phyloP scores from a whole-genome alignment of 2,888 invertebrate genomes.

The Limnephilus marmoratus region DNA sequence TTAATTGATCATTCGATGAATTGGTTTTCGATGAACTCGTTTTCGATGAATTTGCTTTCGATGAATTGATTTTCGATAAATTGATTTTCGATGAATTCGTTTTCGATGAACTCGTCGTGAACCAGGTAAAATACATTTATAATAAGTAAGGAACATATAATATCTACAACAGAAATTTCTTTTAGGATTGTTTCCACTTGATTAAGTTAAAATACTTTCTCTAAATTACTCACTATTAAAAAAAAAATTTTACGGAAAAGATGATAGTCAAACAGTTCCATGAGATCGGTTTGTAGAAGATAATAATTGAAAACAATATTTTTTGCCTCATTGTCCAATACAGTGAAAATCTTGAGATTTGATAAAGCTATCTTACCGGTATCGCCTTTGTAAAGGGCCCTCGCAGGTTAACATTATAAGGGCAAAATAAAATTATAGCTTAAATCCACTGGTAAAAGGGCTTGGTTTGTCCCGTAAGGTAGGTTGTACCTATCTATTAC shows the following conservation, averaged over 20 bases:
- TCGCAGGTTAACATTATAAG: neutral
- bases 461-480: no score
- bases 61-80: no score
- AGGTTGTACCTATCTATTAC: no score
- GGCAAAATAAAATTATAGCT: neutral
- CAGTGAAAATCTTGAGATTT: constrained; percentile 9
- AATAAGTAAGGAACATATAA: neutral
- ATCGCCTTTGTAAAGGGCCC: neutral
- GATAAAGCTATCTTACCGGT: neutral
- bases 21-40: no score
- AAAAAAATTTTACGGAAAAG: neutral
- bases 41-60: no score
- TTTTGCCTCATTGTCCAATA: neutral
- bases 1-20: no score
- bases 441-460: neutral
- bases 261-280: neutral
- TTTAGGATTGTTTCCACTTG: neutral
- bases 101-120: no score
- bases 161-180: neutral
- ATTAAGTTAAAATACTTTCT: neutral
- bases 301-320: constrained; percentile 23
- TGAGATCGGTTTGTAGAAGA: neutral
- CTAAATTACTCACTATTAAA: neutral
- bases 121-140: no score
- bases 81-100: no score